Conservation (phyloP, 37 sponge, comb jelly and placozoan species). For the Chondrilla cf. caribensis region DNA sequence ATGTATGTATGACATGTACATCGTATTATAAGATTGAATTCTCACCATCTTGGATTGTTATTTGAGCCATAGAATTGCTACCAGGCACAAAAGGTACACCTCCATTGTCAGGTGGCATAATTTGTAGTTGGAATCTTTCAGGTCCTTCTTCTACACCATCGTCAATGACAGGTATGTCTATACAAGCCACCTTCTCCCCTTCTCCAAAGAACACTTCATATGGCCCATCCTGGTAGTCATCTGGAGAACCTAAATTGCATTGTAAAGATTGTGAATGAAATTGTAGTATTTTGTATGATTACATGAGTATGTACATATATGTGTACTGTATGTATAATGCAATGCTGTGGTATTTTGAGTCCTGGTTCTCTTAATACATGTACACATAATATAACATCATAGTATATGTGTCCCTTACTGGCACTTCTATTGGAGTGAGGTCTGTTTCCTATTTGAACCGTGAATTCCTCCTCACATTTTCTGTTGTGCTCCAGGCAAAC, state of each 20-base stretch:
- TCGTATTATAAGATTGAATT: too few species aligned
- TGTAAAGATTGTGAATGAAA: too few species aligned
- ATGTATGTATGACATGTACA: too few species aligned
- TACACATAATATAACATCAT: too few species aligned
- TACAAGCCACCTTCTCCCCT: conserved; percentile 26
- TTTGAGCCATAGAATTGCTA: not conserved
- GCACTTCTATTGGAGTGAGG: too few species aligned
- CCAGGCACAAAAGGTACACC: not conserved
- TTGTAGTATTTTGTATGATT: too few species aligned
- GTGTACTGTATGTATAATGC: too few species aligned
- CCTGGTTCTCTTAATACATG: too few species aligned
- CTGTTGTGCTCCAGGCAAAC: not conserved
- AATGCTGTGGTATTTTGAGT: too few species aligned
- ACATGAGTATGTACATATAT: too few species aligned
- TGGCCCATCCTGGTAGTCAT: conserved; percentile 27
- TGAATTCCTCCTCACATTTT: conserved; percentile 4
- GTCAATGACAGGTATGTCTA: conserved; percentile 30
- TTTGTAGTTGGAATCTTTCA: conserved; percentile 28
- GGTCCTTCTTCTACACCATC: conserved; percentile 25
- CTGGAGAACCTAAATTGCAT: not conserved
- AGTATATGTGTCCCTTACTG: too few species aligned
- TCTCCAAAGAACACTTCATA: conserved; percentile 16
- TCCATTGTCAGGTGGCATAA: not conserved
- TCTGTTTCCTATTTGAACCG: not conserved
- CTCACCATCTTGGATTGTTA: not conserved